A percentile compares a stretch with the other conserved stretches of the same genome.
Evolutionary conservation across 2,888 invertebrate genomes (phyloP).

Genomic region (Pimpla rufipes): DNA sequence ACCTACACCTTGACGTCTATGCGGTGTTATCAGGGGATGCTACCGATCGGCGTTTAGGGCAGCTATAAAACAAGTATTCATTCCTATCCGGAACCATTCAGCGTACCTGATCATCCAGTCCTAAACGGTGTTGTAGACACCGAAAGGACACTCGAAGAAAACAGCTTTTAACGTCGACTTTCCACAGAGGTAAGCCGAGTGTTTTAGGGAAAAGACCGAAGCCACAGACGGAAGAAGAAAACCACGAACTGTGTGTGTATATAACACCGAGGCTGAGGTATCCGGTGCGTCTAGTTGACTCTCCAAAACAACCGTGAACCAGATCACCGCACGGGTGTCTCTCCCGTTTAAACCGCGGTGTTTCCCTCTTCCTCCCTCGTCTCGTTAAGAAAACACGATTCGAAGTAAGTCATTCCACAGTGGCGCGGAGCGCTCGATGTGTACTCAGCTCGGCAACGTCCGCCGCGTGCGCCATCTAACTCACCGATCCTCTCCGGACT

Average conservation of each 20-base stretch:
- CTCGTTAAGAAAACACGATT: conserved; percentile 45
- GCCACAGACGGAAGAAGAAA: conserved; percentile 29
- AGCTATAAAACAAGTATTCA: background rate
- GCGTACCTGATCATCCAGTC: background rate
- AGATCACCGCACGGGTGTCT: conserved; percentile 35
- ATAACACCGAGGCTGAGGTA: conserved; percentile 32
- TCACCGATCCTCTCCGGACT: conserved; percentile 19
- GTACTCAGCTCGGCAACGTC: conserved; percentile 61
- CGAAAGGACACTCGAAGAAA: conserved; percentile 10
- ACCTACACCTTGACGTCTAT: too few species aligned
- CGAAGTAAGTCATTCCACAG: conserved; percentile 43
- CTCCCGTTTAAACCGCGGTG: conserved; percentile 17
- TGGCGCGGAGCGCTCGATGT: conserved; percentile 14
- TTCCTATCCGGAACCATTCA: background rate
- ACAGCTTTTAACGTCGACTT: conserved; percentile 10
- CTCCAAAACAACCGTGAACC: conserved; percentile 51
- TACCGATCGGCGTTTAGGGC: background rate
- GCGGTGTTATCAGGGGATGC: too few species aligned
- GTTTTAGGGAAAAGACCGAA: background rate
- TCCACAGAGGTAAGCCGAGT: background rate
- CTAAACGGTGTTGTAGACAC: background rate
- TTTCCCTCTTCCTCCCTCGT: conserved; percentile 32
- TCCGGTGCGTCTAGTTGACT: conserved; percentile 56
- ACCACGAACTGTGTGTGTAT: conserved; percentile 26
- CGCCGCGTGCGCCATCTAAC: conserved; percentile 59